Evolutionary conservation across 2,113 vertebrate genomes (phyloP).

Genomic region (Podarcis cretensis): DNA sequence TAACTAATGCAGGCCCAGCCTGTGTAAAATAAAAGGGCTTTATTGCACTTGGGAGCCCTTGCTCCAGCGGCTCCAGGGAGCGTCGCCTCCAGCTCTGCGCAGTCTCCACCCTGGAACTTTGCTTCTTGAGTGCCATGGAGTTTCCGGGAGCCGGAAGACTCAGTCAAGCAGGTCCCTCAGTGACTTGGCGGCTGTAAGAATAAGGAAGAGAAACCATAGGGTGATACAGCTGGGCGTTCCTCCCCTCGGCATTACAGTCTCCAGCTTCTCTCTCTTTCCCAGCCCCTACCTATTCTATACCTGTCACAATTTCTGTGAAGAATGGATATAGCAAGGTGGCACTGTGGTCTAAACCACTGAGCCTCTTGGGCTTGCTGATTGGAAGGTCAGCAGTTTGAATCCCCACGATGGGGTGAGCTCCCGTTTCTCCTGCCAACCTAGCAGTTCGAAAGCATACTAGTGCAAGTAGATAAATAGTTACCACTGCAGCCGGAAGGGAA

Average conservation of each 20-base stretch:
- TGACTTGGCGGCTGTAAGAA: slow-evolving; percentile 4
- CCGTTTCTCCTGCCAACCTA: too few relatives aligned
- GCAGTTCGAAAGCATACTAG: too few relatives aligned
- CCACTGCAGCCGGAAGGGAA: too few relatives aligned
- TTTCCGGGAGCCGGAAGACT: neutral
- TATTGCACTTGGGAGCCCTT: slow-evolving; percentile 8
- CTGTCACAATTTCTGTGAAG: neutral
- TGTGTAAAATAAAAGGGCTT: slow-evolving; percentile 20
- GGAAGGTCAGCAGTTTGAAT: too few relatives aligned
- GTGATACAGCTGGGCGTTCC: neutral
- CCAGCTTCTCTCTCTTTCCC: neutral
- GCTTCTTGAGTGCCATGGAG: neutral
- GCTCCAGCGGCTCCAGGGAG: neutral
- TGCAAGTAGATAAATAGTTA: too few relatives aligned
- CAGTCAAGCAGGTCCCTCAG: neutral
- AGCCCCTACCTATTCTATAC: neutral
- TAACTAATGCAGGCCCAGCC: slow-evolving; percentile 1
- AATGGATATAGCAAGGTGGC: neutral
- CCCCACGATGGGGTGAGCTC: too few relatives aligned
- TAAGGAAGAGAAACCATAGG: neutral
- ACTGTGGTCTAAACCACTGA: too few relatives aligned
- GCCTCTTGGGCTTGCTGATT: too few relatives aligned
- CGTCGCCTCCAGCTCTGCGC: neutral
- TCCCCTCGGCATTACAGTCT: too few relatives aligned
- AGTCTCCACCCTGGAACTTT: neutral